Evolutionary conservation across 2,113 vertebrate species (phyloP).

Genomic region (Dicrurus megarhynchus): DNA sequence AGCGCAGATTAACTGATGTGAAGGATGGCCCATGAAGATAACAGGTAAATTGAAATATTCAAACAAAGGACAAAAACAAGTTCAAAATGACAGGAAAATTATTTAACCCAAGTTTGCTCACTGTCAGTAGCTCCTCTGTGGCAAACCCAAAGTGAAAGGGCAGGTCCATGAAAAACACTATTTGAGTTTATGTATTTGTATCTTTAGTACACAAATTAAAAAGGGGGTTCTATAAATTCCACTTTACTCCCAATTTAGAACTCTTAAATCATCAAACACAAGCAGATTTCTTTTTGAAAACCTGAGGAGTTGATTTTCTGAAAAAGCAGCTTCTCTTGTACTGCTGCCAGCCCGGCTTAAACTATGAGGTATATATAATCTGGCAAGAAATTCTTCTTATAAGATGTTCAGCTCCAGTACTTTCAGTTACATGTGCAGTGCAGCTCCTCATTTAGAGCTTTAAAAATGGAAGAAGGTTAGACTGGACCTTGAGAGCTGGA

Average conservation of each 20-base stretch:
- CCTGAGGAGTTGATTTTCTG: not conserved
- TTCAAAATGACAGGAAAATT: not conserved
- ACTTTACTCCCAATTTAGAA: not conserved
- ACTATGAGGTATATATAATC: constrained; percentile 47
- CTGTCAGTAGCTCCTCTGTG: not conserved
- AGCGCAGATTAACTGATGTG: not conserved
- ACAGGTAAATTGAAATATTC: not conserved
- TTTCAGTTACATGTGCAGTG: constrained; percentile 46
- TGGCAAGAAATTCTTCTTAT: constrained; percentile 48
- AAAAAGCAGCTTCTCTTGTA: constrained; percentile 49
- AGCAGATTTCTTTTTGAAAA: constrained; percentile 11
- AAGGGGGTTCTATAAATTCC: not conserved
- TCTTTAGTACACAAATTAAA: not conserved
- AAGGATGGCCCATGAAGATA: not conserved
- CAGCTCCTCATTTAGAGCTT: constrained; percentile 63
- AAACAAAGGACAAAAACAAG: not conserved
- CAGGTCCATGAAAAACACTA: not conserved
- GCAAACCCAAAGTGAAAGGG: not conserved
- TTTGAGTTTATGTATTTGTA: not conserved
- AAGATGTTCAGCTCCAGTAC: constrained; percentile 57
- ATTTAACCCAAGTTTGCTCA: not conserved
- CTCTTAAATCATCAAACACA: not conserved
- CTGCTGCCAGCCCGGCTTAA: constrained; percentile 37
- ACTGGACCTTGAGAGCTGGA: constrained; percentile 57
- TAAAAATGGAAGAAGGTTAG: constrained; percentile 62